phyloP scores from a whole-genome alignment of 2,113 vertebrate genomes.

The Rafetus swinhoei region DNA sequence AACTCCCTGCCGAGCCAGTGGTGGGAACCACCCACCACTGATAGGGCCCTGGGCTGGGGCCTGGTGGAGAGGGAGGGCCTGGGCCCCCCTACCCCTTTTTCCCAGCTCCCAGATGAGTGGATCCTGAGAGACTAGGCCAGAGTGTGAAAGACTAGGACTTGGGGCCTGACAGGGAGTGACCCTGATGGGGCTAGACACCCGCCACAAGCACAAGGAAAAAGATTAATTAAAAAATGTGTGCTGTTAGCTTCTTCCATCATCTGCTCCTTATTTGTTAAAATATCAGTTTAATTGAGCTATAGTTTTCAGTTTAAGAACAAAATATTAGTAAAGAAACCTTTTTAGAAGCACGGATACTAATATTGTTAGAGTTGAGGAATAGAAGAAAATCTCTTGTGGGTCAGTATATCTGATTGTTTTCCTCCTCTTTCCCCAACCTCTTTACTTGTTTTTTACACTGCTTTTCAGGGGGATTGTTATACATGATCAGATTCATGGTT shows the following conservation, averaged over 20 bases:
- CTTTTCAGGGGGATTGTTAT: constrained; percentile 10
- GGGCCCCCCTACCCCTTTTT: no score
- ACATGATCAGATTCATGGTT: neutral
- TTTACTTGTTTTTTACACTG: neutral
- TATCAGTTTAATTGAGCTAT: neutral
- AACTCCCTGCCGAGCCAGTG: no score
- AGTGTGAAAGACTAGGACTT: no score
- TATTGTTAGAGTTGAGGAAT: neutral
- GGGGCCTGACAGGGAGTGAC: no score
- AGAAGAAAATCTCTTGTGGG: neutral
- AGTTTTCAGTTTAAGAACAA: neutral
- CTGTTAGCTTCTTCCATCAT: neutral
- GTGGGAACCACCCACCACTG: no score
- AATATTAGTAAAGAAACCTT: neutral
- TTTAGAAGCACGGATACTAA: neutral
- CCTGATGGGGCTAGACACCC: no score
- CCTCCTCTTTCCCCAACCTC: neutral
- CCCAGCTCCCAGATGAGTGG: no score
- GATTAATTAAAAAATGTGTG: neutral
- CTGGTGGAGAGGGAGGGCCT: no score
- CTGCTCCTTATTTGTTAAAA: neutral
- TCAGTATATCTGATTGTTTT: neutral
- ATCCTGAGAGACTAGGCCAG: no score
- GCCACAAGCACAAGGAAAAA: neutral
- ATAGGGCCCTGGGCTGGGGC: no score